These are phyloP conservation scores for Caenorhabditis becei DNA, from an alignment of 2,888 invertebrate species.

Conservation along the genomic window DNA sequence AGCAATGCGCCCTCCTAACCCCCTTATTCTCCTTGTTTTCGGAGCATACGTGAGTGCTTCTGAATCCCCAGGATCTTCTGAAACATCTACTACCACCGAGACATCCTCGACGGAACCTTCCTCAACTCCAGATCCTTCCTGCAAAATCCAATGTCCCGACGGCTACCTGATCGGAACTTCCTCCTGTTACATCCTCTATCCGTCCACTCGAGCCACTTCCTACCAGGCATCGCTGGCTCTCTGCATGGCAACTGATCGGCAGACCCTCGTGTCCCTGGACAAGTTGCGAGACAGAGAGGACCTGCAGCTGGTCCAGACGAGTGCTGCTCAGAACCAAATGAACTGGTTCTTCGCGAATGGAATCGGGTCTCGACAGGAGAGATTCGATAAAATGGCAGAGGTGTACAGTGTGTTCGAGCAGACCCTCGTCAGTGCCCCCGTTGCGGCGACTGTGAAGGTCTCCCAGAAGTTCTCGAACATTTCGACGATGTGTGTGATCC, in stretches of 20 bases:
- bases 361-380: conserved; percentile 16
- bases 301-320: conserved; percentile 18
- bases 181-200: conserved; percentile 21
- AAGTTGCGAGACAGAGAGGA: conserved; percentile 16
- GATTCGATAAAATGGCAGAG: conserved; percentile 10
- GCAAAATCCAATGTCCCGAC: conserved; percentile 18
- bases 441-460: conserved; percentile 7
- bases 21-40: background rate
- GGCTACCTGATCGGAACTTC: conserved; percentile 27
- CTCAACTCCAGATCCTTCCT: background rate
- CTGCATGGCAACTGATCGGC: conserved; percentile 18
- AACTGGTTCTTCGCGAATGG: conserved; percentile 41
- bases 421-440: conserved; percentile 12
- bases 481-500: conserved; percentile 28
- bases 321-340: conserved; percentile 5
- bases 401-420: conserved; percentile 41
- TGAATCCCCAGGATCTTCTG: background rate
- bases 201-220: conserved; percentile 10
- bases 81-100: background rate
- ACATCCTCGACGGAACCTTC: no score
- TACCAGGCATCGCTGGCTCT: conserved; percentile 28
- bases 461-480: conserved; percentile 21
- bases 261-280: conserved; percentile 28
- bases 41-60: background rate
- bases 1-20: background rate